Conservation (phyloP, 37 sponge, comb jelly and placozoan genomes). For the Mnemiopsis leidyi region DNA sequence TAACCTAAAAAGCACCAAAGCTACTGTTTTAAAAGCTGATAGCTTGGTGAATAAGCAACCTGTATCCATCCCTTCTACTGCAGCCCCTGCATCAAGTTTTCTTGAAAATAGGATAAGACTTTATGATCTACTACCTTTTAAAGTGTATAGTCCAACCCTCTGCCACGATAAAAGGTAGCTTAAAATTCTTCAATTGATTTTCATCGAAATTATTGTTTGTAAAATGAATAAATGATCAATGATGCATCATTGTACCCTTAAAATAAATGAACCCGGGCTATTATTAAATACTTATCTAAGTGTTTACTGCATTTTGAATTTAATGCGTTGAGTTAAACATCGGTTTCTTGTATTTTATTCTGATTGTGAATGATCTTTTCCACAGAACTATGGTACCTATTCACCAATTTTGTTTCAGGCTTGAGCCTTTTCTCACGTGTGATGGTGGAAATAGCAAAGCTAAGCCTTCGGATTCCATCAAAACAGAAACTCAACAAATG, state of each 20-base stretch:
- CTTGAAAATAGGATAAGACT: not conserved
- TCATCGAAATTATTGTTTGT: too few relatives aligned
- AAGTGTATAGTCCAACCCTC: conserved; percentile 20
- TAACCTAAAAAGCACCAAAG: not conserved
- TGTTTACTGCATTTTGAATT: too few relatives aligned
- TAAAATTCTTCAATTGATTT: not conserved
- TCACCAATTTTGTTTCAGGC: too few relatives aligned
- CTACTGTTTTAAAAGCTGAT: not conserved
- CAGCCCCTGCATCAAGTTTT: not conserved
- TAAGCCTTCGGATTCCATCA: not conserved
- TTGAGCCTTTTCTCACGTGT: not conserved
- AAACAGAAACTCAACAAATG: not conserved
- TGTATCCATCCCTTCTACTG: not conserved
- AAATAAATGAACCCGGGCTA: too few relatives aligned
- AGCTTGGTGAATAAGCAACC: not conserved
- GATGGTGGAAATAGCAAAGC: not conserved
- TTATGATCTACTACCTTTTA: conserved; percentile 15
- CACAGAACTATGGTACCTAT: too few relatives aligned
- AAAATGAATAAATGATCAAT: too few relatives aligned
- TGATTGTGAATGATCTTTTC: too few relatives aligned
- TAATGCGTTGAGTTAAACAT: too few relatives aligned
- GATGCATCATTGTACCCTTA: too few relatives aligned
- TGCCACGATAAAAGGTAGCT: not conserved
- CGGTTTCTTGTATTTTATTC: too few relatives aligned
- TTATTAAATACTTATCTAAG: too few relatives aligned